Base-by-base conservation (phyloP, 2,888 invertebrate genomes). In the Agrotis segetum region DNA sequence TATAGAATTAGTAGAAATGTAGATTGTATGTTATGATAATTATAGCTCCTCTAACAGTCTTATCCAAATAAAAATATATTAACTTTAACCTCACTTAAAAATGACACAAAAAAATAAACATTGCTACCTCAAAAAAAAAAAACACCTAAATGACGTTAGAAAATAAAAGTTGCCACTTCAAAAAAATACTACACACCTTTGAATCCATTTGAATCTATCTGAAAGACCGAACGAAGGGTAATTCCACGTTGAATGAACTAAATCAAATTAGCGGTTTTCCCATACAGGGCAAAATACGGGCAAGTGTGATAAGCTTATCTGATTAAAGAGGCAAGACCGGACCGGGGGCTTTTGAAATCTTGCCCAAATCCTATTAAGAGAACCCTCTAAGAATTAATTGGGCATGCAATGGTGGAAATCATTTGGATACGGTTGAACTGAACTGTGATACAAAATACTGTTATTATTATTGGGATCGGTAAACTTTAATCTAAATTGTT, bases 241-340 rank as follows among this genome's bases (percentile, higher is more conserved):
- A 60, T 21, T 47, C 44, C n/a, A 24, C 61, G 65, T 53, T 47
- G 55, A 56, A 77, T 34, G n/a, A 58, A 72, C 53, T 58, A 61
- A 77, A 82, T 74, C 71, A 79, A 64, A 69, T 71, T 64, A 58
- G 58, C 13, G 64, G 67, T 79, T 62, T 67, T 60, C 60, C 52
- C 65, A 69, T 63, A 64, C 56, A 61, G n/a, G 29, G n/a, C 60
- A 46, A 71, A 59, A 71, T 63, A 76, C 76, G 67, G 52, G 17
- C 67, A 65, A 68, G 79, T 80, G 77, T 75, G 75, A 82, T 82
- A 79, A 83, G 76, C 79, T 87, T 85, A 89, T 89, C 84, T 81
- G 87, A 89, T 90, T 90, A 89, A 58, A 62, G 62, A 77, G 82
- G 80, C 58, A 63, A 66, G 47, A 81, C 60, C 65, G 67, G 40